Base-by-base conservation (phyloP, 2,888 invertebrate genomes). In the Orthosia gracilis region DNA sequence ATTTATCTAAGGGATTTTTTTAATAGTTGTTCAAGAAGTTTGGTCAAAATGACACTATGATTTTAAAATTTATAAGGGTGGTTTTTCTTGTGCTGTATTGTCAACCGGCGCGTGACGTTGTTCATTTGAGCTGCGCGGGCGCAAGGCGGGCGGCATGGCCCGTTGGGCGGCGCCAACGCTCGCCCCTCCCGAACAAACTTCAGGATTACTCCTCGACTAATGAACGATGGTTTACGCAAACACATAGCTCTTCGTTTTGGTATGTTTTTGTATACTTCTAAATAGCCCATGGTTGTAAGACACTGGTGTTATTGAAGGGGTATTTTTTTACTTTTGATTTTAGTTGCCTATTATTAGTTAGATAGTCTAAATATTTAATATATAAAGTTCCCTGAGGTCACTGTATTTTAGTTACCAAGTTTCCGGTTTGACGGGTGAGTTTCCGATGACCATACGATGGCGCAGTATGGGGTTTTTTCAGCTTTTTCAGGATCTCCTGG, bases 111-210 rank as follows among this genome's bases (percentile, higher is more conserved):
- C 89, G 90, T 91, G 91, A 89, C 92, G 91, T 91, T 90, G 90
- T 87, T 88, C 89, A 92, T 94, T 91, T 93, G 93, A 91, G 89
- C 82, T 88, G 94, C 92, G 94, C 89, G 78, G 57, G 87, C 90
- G 91, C 90, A 93, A 92, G 94, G 94, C 94, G 93, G 95, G 95
- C 95, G 95, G 95, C 92, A 89, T 80, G 65, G 78, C 78, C 81
- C 77, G 73, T 89, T 92, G 95, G 96, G 96, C 96, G 96, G 95
- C 89, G 94, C 94, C 85, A 85, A 75, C 69, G 55, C 65, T 85
- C 87, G 95, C 96, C 92, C 95, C 96, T 90, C 96, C 96, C 93
- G 91, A 77, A 73, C 79, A 85, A 82, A 75, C 85, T 88, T 83
- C 91, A 90, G 90, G 89, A 91, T 92, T 89, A 89, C 87, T 83